Evolutionary conservation across 2,888 invertebrate species (phyloP).

Genomic region (Ptilodon capucinus): DNA sequence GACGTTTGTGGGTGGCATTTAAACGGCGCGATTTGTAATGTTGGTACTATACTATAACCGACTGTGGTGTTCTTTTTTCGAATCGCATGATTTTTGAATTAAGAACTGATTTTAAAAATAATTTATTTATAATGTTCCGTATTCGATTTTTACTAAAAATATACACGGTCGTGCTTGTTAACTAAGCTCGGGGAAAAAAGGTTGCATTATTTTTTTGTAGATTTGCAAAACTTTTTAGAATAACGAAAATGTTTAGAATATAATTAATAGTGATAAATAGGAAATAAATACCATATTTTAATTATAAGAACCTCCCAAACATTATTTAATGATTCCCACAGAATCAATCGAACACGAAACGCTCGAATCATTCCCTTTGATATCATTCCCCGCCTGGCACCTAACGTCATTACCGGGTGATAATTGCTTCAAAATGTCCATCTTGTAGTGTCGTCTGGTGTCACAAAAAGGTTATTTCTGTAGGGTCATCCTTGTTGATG

Average conservation of each 20-base stretch:
- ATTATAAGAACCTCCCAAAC: neutral
- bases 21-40: constrained; percentile 43
- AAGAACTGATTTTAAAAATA: neutral
- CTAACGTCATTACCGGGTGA: constrained; percentile 32
- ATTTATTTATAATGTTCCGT: neutral
- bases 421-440: constrained; percentile 47
- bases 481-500: constrained; percentile 53
- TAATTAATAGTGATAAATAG: too few relatives aligned
- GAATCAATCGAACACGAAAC: constrained; percentile 11
- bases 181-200: neutral
- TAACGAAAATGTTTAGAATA: too few relatives aligned
- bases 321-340: constrained; percentile 15
- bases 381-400: constrained; percentile 17
- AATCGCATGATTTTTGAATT: neutral
- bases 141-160: too few relatives aligned
- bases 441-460: constrained; percentile 48
- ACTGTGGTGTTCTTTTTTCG: neutral
- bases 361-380: constrained; percentile 25
- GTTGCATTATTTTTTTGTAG: too few relatives aligned
- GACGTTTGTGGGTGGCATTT: constrained; percentile 39
- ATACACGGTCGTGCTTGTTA: neutral
- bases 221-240: too few relatives aligned
- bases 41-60: too few relatives aligned
- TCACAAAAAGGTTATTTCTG: constrained; percentile 54
- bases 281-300: too few relatives aligned